These are phyloP conservation scores for Epizoanthus ramosus DNA, from an alignment of 92 coral and sea anemone genomes.

Conservation along the genomic window DNA sequence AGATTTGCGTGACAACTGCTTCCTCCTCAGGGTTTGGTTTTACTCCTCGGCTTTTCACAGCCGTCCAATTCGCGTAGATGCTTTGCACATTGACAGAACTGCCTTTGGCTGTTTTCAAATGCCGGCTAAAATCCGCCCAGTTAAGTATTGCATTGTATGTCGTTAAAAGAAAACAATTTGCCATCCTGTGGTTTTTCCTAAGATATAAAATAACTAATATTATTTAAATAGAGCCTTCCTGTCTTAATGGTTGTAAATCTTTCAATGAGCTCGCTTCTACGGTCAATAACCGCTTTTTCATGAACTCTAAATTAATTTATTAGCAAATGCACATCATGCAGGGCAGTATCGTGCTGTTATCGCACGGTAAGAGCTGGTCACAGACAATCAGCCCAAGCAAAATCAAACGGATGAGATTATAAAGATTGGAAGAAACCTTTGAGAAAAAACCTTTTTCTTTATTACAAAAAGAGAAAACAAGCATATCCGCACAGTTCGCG, in stretches of 20 bases:
- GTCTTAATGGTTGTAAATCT: conserved; percentile 36
- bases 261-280: conserved; percentile 35
- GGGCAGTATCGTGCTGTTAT: conserved; percentile 39
- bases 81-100: too few species aligned
- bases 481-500: not conserved
- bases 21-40: not conserved
- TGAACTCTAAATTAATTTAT: conserved; percentile 40
- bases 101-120: not conserved
- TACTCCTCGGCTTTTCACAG: not conserved
- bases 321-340: conserved; percentile 48
- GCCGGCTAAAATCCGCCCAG: conserved; percentile 3
- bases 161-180: conserved; percentile 6
- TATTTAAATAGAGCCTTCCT: conserved; percentile 32
- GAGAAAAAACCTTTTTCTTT: not conserved
- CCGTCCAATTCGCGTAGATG: not conserved
- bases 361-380: conserved; percentile 32
- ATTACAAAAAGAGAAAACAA: not conserved
- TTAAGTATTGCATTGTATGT: conserved; percentile 11
- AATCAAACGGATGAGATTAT: conserved; percentile 25
- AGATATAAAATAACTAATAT: conserved; percentile 34
- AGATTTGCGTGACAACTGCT: conserved; percentile 18
- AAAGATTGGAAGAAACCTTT: not conserved
- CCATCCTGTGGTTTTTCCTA: conserved; percentile 29
- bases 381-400: conserved; percentile 30
- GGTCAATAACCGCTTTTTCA: conserved; percentile 27